phyloP scores from a whole-genome alignment of 2,888 invertebrate species.

The Congeria kusceri region DNA sequence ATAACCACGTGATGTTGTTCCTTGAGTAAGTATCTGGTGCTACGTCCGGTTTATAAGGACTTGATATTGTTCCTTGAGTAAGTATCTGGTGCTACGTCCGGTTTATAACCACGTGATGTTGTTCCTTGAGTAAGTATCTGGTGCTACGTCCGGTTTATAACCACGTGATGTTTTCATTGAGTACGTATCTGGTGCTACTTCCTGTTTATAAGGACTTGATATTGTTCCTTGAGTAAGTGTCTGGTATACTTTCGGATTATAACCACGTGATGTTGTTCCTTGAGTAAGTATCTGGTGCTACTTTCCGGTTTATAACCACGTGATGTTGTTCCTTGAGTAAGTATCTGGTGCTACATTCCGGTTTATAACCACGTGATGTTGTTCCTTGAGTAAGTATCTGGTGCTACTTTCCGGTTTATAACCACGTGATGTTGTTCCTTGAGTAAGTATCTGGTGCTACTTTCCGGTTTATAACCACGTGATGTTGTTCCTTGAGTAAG shows the following conservation, averaged over 20 bases:
- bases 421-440: constrained; percentile 75
- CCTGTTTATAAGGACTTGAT: no score
- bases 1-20: constrained; percentile 76
- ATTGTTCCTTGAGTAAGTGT: no score
- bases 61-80: constrained; percentile 76
- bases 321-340: no score
- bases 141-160: constrained; percentile 68
- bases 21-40: constrained; percentile 66
- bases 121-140: constrained; percentile 70
- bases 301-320: no score
- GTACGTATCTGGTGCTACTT: constrained; percentile 61
- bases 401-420: constrained; percentile 72
- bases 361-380: no score
- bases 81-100: constrained; percentile 56
- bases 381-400: no score
- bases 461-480: constrained; percentile 75
- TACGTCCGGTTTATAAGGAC: constrained; percentile 72
- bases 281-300: no score
- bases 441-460: constrained; percentile 63
- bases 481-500: constrained; percentile 75
- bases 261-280: no score
- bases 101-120: constrained; percentile 75
- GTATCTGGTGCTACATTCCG: no score
- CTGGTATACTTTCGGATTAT: no score
- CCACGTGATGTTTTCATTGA: constrained; percentile 75